Evolutionary conservation across 2,113 vertebrate species (phyloP).

Genomic region (Nibea coibor): DNA sequence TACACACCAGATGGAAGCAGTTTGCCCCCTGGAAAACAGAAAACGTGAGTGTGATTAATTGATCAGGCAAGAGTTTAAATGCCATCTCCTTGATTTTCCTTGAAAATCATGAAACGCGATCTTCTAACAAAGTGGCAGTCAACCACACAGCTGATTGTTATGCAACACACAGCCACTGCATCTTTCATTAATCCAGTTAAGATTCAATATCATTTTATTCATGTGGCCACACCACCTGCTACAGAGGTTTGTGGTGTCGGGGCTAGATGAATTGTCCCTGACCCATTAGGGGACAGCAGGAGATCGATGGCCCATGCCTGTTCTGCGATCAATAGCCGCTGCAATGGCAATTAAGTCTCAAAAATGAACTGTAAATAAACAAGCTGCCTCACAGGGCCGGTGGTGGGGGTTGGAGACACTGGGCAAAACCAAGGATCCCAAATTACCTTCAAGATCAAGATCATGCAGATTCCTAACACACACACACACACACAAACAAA

Average conservation of each 20-base stretch:
- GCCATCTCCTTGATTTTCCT: neutral
- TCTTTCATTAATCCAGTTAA: slow-evolving; percentile 46
- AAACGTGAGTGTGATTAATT: slow-evolving; percentile 19
- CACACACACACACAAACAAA: neutral
- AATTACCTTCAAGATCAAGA: slow-evolving; percentile 34
- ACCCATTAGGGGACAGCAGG: slow-evolving; percentile 48
- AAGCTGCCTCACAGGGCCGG: slow-evolving; percentile 49
- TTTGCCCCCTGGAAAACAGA: slow-evolving; percentile 61
- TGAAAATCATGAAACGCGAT: slow-evolving; percentile 6
- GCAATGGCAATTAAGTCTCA: slow-evolving; percentile 70
- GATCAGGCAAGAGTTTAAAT: slow-evolving; percentile 4
- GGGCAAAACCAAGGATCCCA: slow-evolving; percentile 14
- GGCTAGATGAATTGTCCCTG: slow-evolving; percentile 62
- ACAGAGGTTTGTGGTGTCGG: slow-evolving; percentile 18
- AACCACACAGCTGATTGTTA: slow-evolving; percentile 18
- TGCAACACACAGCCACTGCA: slow-evolving; percentile 10
- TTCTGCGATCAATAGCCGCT: slow-evolving; percentile 61
- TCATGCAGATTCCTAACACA: slow-evolving; percentile 5
- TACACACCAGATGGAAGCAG: slow-evolving; percentile 59
- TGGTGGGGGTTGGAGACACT: slow-evolving; percentile 1
- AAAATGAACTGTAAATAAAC: slow-evolving; percentile 73
- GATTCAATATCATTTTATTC: slow-evolving; percentile 42
- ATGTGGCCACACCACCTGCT: slow-evolving; percentile 1
- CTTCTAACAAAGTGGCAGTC: neutral
- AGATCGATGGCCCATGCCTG: slow-evolving; percentile 58